phyloP scores from a whole-genome alignment of 2,797 vertebrate species.

The Chromobotia macracanthus region DNA sequence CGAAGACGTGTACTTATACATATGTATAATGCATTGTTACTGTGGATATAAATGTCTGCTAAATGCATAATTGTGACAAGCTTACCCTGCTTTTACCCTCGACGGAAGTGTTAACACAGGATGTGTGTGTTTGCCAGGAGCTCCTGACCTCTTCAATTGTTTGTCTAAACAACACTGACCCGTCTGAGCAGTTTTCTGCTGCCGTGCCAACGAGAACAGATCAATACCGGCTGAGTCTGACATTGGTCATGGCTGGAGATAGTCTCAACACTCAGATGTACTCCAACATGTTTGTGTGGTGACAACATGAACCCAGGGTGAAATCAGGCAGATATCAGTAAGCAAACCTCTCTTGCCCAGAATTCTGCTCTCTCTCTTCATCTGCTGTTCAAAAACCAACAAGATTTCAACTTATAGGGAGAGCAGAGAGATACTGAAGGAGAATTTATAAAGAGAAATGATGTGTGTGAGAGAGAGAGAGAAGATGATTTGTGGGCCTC shows the following conservation, averaged over 20 bases:
- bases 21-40: too few relatives aligned
- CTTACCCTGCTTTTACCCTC: neutral
- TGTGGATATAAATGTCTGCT: neutral
- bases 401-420: neutral
- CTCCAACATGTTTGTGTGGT: constrained; percentile 56
- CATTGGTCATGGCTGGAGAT: constrained; percentile 70
- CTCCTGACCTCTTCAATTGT: constrained; percentile 65
- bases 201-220: constrained; percentile 61
- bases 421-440: constrained; percentile 4
- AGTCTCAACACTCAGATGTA: constrained; percentile 56
- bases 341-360: neutral
- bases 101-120: neutral
- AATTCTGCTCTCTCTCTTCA: too few relatives aligned
- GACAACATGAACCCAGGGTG: constrained; percentile 56
- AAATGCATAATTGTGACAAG: neutral
- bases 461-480: constrained; percentile 30
- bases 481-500: constrained; percentile 79
- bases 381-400: constrained; percentile 44
- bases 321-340: constrained; percentile 46
- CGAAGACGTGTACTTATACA: too few relatives aligned
- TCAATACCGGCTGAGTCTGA: constrained; percentile 65
- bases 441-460: constrained; percentile 13
- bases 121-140: constrained; percentile 56
- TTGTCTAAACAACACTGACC: constrained; percentile 66
- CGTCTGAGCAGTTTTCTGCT: constrained; percentile 51